Evolutionary conservation across 2,113 vertebrate genomes (phyloP).

Genomic region (Alaudala cheleensis): DNA sequence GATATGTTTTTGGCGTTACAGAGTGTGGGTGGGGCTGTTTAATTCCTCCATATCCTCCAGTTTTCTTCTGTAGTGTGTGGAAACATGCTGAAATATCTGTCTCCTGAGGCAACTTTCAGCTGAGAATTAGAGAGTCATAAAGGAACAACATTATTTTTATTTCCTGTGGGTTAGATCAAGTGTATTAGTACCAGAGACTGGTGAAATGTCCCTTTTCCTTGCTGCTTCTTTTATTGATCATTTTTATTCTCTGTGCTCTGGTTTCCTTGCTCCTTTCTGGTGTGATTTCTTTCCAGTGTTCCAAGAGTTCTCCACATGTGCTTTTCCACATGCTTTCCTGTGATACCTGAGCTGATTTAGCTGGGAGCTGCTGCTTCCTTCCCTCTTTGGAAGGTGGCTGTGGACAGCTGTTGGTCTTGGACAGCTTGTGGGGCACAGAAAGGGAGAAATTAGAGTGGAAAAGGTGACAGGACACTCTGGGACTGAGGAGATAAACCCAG

Average conservation of each 20-base stretch:
- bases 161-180: neutral
- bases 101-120: neutral
- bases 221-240: neutral
- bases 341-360: neutral
- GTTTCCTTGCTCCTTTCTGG: neutral
- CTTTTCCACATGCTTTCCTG: neutral
- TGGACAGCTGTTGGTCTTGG: neutral
- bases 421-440: neutral
- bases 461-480: neutral
- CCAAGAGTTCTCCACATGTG: neutral
- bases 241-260: neutral
- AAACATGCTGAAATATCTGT: neutral
- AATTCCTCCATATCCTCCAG: neutral
- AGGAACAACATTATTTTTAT: neutral
- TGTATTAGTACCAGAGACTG: neutral
- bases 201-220: neutral
- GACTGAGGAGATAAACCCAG: neutral
- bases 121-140: neutral
- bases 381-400: neutral
- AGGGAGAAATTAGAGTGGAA: neutral
- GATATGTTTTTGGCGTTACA: neutral
- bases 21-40: neutral
- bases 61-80: neutral
- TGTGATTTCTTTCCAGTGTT: neutral
- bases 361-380: neutral